Conservation (phyloP, 2,113 vertebrate genomes). For the Willisornis vidua region DNA sequence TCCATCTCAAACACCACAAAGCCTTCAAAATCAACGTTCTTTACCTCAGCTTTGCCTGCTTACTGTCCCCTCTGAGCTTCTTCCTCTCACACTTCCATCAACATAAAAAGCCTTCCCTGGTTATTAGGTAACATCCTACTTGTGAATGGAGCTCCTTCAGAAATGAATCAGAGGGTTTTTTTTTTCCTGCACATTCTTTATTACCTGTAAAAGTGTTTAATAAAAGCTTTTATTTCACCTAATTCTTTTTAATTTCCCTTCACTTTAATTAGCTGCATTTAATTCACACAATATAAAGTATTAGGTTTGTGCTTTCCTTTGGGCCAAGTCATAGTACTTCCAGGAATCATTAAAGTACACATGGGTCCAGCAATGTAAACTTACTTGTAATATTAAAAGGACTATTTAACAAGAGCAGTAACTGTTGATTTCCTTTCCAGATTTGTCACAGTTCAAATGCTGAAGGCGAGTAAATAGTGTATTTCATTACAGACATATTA, state of each 20-base stretch:
- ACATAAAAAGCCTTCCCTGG: background rate
- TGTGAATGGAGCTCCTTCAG: background rate
- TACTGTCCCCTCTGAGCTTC: background rate
- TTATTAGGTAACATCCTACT: background rate
- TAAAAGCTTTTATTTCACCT: constrained; percentile 23
- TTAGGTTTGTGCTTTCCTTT: constrained; percentile 45
- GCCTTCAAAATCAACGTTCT: background rate
- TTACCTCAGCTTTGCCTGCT: background rate
- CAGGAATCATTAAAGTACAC: constrained; percentile 59
- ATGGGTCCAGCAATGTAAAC: constrained; percentile 33
- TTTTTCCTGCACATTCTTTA: background rate
- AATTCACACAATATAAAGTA: constrained; percentile 47
- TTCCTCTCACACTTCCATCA: background rate
- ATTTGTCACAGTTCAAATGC: constrained; percentile 60
- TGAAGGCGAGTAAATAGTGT: constrained; percentile 21
- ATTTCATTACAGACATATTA: constrained; percentile 49
- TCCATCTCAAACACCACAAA: background rate
- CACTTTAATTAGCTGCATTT: constrained; percentile 47
- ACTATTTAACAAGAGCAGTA: constrained; percentile 54
- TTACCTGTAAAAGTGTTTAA: constrained; percentile 7
- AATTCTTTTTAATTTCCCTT: constrained; percentile 57
- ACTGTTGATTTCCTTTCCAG: constrained; percentile 39
- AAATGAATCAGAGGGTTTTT: background rate
- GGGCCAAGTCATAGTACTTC: constrained; percentile 42
- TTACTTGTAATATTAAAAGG: constrained; percentile 52